These are phyloP conservation scores for Collichthys lucidus DNA, from an alignment of 2,113 vertebrate genomes.

Conservation along the genomic window DNA sequence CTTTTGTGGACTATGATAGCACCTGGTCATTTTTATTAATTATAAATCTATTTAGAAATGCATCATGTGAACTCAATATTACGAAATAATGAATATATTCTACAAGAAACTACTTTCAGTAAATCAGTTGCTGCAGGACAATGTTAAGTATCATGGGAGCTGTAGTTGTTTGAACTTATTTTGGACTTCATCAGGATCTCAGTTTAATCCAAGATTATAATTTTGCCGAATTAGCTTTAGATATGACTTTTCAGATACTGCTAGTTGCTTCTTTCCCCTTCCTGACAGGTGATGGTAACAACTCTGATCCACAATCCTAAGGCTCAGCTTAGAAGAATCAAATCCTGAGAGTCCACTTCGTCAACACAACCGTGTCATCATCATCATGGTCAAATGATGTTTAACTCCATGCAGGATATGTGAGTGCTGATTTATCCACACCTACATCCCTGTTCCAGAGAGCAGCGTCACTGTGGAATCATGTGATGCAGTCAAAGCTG, in stretches of 20 bases:
- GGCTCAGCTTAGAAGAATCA: neutral
- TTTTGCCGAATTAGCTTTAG: neutral
- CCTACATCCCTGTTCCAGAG: neutral
- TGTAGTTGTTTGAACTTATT: neutral
- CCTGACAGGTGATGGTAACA: conserved; percentile 9
- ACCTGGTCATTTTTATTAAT: neutral
- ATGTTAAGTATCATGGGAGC: neutral
- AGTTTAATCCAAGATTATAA: neutral
- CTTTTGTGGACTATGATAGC: too few relatives aligned
- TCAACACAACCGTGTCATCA: neutral
- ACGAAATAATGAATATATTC: neutral
- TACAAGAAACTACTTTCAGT: neutral
- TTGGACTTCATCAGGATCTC: neutral
- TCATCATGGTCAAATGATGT: neutral
- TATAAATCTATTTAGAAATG: neutral
- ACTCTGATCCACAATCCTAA: neutral
- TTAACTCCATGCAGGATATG: neutral
- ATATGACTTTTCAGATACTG: neutral
- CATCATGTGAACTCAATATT: neutral
- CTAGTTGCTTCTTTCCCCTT: neutral
- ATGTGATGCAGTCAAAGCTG: conserved; percentile 20
- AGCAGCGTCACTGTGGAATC: conserved; percentile 10
- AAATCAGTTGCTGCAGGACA: neutral
- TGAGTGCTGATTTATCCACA: neutral
- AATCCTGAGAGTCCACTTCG: neutral